Evolutionary conservation across 2,113 vertebrate species (phyloP).

Genomic region (Dicrurus megarhynchus): DNA sequence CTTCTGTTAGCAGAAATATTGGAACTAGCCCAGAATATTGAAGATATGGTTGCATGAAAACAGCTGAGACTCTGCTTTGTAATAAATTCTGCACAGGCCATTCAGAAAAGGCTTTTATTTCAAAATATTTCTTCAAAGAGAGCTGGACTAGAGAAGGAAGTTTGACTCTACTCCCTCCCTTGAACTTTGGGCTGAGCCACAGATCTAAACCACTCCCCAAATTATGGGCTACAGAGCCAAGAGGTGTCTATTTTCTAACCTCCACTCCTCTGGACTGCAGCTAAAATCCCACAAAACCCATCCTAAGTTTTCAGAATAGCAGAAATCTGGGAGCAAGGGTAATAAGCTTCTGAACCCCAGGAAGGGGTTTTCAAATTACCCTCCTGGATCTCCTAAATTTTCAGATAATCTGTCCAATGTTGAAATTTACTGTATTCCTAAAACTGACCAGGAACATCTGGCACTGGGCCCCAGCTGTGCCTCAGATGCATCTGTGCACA

Average conservation of each 20-base stretch:
- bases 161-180: background rate
- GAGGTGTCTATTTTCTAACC: slow-evolving; percentile 29
- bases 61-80: background rate
- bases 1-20: background rate
- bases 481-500: background rate
- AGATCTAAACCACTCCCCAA: background rate
- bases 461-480: background rate
- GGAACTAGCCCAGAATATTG: background rate
- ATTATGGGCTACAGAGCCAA: slow-evolving; percentile 32
- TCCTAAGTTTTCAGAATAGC: background rate
- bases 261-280: background rate
- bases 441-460: background rate
- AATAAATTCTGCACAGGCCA: background rate
- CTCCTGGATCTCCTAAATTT: background rate
- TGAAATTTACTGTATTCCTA: background rate
- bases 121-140: background rate
- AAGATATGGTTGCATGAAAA: background rate
- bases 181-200: slow-evolving; percentile 9
- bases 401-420: background rate
- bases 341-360: background rate
- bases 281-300: background rate
- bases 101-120: background rate
- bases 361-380: background rate
- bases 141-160: background rate
- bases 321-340: background rate